These are phyloP conservation scores for Varanus komodoensis DNA, from an alignment of 2,113 vertebrate genomes.

Conservation along the genomic window DNA sequence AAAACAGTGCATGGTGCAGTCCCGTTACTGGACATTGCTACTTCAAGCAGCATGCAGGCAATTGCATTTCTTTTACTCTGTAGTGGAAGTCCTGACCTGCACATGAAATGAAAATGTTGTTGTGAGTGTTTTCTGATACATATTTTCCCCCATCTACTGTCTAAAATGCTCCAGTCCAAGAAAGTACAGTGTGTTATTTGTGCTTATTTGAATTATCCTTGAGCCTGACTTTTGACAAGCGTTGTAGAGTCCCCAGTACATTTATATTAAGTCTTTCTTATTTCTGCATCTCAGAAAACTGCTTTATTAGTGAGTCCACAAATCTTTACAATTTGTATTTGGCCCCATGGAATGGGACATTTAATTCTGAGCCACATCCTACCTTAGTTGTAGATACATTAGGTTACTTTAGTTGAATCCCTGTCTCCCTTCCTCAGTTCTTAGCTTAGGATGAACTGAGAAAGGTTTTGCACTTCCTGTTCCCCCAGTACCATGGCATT, in stretches of 20 bases:
- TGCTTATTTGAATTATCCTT: not conserved
- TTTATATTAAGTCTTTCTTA: not conserved
- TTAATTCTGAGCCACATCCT: not conserved
- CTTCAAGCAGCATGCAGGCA: no score
- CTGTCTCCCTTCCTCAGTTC: not conserved
- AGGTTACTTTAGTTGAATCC: not conserved
- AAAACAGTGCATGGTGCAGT: not conserved
- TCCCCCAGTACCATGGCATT: no score
- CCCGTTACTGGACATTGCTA: not conserved
- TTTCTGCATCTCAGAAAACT: not conserved
- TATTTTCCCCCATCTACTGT: not conserved
- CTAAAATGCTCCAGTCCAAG: not conserved
- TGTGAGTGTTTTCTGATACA: not conserved
- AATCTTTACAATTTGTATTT: not conserved
- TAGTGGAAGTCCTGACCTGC: not conserved
- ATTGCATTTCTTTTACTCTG: not conserved
- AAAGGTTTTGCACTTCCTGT: not conserved
- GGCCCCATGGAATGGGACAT: not conserved
- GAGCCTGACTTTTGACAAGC: not conserved
- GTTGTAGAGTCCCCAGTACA: not conserved
- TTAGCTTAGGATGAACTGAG: not conserved
- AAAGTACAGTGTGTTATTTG: not conserved
- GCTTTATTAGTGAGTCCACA: no score
- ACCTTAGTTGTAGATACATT: not conserved
- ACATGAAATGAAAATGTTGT: not conserved